A percentile compares a stretch with the other conserved stretches of the same genome.
These are phyloP conservation scores for Nycticebus coucang DNA, from an alignment of 2,113 vertebrate genomes.

Conservation along the genomic window DNA sequence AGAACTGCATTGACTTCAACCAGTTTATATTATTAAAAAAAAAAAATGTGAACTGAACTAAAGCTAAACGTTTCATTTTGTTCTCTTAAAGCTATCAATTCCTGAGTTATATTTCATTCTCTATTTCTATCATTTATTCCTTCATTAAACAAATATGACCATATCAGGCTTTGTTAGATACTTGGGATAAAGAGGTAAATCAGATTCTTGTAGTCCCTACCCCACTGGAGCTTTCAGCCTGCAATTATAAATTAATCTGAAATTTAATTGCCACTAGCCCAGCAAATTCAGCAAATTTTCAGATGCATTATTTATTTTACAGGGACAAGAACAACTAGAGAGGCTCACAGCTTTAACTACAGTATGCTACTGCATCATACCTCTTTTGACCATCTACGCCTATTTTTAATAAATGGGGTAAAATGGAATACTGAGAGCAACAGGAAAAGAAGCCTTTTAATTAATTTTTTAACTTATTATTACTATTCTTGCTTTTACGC, in stretches of 20 bases:
- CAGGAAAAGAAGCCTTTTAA: background rate
- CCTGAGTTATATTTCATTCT: background rate
- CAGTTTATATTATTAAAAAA: background rate
- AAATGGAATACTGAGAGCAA: background rate
- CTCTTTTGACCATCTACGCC: background rate
- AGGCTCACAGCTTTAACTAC: background rate
- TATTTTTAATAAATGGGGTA: background rate
- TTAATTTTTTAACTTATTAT: background rate
- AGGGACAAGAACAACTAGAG: background rate
- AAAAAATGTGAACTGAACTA: background rate
- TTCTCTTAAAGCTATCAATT: background rate
- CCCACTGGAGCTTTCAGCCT: background rate
- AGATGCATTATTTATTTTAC: background rate
- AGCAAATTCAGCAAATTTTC: background rate
- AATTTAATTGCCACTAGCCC: slow-evolving; percentile 7
- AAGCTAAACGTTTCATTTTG: slow-evolving; percentile 28
- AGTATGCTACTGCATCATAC: background rate
- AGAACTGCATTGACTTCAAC: background rate
- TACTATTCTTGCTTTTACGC: background rate
- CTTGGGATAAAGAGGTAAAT: background rate
- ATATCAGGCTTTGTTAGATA: background rate
- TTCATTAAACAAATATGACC: background rate
- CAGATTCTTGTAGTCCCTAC: background rate
- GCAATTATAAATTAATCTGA: background rate
- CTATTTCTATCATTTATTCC: slow-evolving; percentile 14